Evolutionary conservation across 2,888 invertebrate species (phyloP), one percentile per base, ranked within the genome.

Genomic region (Cremastinae sp.): DNA sequence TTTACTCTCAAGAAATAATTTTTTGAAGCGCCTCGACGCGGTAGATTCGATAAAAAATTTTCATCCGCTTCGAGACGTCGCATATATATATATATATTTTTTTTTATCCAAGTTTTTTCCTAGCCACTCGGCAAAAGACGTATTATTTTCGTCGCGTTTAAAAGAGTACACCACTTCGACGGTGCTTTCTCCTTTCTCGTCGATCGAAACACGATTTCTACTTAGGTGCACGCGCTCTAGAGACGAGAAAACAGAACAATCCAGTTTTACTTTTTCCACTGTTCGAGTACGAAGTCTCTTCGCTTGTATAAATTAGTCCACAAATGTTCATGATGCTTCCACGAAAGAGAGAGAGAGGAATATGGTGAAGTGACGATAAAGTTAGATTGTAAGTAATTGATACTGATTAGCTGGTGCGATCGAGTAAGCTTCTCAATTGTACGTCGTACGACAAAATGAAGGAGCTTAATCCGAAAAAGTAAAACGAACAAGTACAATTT

Each of bases 401-500:
- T 69, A 70, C 73, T 73, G 69, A 77, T 73, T 73, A 77, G 73
- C 51, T 73, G 76, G 76, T 76, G 76, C 76, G 73, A 73, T 69
- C 69, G 73, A 76, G 69, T 69, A 59, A 73, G 64, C 73, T 73
- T 76, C 73, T 62, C 53, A 37, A 28, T 22, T 53, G 18, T 5
- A 22, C 47, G 73, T 76, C 55, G 68, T 59, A 18, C 58, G 73
- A 65, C 59, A 20, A 62, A 61, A 59, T 59, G 64, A 45, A 53
- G 73, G 35, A 76, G 76, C 55, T 73, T 65, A 35, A 37, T 70
- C 47, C 73, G 76, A 71, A 43, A 75, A 70, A 70, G 56, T 53
- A 68, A 73, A 76, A 68, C 64, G 69, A 73, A 70, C 64, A 77
- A 77, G 76, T 77, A 77, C 76, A 73, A 77, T 69, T 77, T 77